Percentiles rank a stretch among this genome's conserved stretches.
These are phyloP conservation scores for Acleris literana DNA, from an alignment of 2,888 invertebrate species.

Conservation along the genomic window DNA sequence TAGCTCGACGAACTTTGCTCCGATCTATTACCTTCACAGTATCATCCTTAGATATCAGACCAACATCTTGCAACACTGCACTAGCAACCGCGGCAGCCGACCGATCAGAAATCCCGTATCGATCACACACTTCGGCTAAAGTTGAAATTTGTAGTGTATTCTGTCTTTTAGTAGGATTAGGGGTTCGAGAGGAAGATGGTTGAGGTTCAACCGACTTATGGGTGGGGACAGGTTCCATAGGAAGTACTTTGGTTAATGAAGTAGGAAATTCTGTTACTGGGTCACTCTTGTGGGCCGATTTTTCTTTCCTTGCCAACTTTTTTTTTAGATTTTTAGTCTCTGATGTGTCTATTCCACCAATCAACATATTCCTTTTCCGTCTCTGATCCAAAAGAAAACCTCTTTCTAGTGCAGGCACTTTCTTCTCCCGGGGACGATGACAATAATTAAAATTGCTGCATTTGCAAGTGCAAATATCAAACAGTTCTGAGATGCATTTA, in stretches of 20 bases:
- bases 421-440: background rate
- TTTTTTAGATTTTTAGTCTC: no score
- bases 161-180: background rate
- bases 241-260: background rate
- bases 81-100: conserved; percentile 4
- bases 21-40: conserved; percentile 6
- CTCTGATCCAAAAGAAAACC: conserved; percentile 6
- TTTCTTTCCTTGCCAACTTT: background rate
- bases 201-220: conserved; percentile 1
- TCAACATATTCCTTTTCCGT: conserved; percentile 1
- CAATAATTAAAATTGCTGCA: background rate
- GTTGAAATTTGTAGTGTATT: conserved; percentile 4
- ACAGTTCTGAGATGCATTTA: conserved; percentile 5
- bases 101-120: conserved; percentile 2
- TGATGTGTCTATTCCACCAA: background rate
- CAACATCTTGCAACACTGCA: conserved; percentile 9
- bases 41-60: conserved; percentile 2
- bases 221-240: background rate
- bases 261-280: background rate
- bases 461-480: conserved; percentile 4
- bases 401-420: conserved; percentile 6
- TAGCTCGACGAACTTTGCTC: conserved; percentile 2
- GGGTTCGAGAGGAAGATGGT: background rate
- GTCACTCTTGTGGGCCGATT: background rate
- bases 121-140: conserved; percentile 9